phyloP scores from a whole-genome alignment of 1,140 invertebrate species.

The Cydia pomonella region DNA sequence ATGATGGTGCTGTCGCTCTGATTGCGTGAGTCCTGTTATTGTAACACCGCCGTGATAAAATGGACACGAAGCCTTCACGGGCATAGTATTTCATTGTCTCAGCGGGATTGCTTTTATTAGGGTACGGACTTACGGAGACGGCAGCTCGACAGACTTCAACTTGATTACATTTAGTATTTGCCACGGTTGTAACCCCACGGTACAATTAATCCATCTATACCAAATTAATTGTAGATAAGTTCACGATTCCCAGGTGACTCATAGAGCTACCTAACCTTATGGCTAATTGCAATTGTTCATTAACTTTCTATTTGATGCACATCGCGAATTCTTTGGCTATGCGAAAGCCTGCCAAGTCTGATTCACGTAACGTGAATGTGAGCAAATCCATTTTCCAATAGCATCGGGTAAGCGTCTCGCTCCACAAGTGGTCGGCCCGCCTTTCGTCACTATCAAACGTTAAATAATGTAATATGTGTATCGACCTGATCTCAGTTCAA shows the following conservation, averaged over 20 bases:
- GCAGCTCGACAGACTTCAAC: not conserved
- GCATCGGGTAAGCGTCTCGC: conserved; percentile 48
- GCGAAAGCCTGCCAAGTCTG: conserved; percentile 13
- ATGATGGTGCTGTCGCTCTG: not conserved
- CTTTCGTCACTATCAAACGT: conserved; percentile 49
- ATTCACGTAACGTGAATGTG: conserved; percentile 29
- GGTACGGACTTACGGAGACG: not conserved
- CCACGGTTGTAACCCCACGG: not conserved
- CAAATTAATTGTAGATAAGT: not conserved
- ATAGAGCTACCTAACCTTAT: not conserved
- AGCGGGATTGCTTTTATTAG: not conserved
- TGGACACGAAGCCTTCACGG: not conserved
- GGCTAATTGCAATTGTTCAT: not conserved
- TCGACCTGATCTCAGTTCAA: conserved; percentile 32
- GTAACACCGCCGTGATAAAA: not conserved
- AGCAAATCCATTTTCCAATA: conserved; percentile 54
- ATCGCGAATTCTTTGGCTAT: not conserved
- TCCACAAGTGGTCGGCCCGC: conserved; percentile 75
- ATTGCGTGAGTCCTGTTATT: too few relatives aligned
- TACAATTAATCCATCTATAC: not conserved
- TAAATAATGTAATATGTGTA: conserved; percentile 37
- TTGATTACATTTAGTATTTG: conserved; percentile 15
- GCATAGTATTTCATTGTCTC: not conserved
- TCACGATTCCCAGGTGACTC: not conserved
- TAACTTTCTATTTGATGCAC: not conserved